Percentiles rank a stretch among this genome's conserved stretches.
These are phyloP conservation scores for Pampusana beccarii DNA, from an alignment of 2,113 vertebrate genomes.

Conservation along the genomic window DNA sequence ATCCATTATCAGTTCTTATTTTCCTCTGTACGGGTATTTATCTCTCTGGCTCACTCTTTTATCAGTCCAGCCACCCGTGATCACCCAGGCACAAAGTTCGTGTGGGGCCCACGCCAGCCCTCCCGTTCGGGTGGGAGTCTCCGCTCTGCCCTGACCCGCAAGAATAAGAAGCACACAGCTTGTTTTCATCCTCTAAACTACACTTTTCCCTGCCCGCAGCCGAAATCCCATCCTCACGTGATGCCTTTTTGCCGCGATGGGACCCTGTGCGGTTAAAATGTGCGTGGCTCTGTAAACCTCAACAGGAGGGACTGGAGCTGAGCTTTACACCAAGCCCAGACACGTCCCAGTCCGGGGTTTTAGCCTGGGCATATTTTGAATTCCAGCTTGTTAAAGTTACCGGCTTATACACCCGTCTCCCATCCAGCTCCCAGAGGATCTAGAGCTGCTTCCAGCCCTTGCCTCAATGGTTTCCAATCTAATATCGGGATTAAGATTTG, in stretches of 20 bases:
- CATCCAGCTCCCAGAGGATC: conserved; percentile 15
- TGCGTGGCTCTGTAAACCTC: neutral
- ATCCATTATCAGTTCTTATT: conserved; percentile 62
- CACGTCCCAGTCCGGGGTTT: neutral
- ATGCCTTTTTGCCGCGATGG: neutral
- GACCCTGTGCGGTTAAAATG: neutral
- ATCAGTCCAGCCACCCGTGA: neutral
- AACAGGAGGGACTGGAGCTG: neutral
- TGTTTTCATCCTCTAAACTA: neutral
- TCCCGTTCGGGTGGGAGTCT: neutral
- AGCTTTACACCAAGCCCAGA: neutral
- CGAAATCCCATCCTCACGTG: accelerated
- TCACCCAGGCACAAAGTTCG: neutral
- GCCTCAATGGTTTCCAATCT: conserved; percentile 3
- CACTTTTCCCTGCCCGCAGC: neutral
- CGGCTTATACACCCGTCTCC: neutral
- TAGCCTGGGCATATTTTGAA: conserved; percentile 31
- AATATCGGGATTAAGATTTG: neutral
- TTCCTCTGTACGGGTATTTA: neutral
- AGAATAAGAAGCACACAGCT: neutral
- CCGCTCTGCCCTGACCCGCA: neutral
- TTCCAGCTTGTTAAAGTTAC: conserved; percentile 13
- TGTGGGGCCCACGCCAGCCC: neutral
- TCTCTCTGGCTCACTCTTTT: conserved; percentile 42
- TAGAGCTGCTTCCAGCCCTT: neutral